A percentile compares a stretch with the other conserved stretches of the same genome.
These are phyloP conservation scores for Microplitis mediator DNA, from an alignment of 1,140 invertebrate species.

Conservation along the genomic window DNA sequence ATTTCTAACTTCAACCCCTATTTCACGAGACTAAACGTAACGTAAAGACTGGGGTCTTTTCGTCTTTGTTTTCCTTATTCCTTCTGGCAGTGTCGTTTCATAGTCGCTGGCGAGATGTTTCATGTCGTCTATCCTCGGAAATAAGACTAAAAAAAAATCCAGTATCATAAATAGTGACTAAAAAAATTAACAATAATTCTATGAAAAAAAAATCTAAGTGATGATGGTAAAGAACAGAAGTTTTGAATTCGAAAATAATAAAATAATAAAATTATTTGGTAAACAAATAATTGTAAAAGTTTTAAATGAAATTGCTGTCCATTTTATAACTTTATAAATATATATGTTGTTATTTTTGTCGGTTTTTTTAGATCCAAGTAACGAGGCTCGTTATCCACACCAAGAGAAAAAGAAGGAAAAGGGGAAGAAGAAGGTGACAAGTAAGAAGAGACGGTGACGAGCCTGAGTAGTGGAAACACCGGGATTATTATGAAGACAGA, in stretches of 20 bases:
- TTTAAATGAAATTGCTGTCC: too few relatives aligned
- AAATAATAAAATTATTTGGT: too few relatives aligned
- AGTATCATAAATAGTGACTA: too few relatives aligned
- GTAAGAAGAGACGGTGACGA: neutral
- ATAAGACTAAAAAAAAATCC: too few relatives aligned
- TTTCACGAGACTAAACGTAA: neutral
- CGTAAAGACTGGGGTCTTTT: constrained; percentile 44
- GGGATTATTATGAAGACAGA: constrained; percentile 2
- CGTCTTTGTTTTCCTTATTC: constrained; percentile 64
- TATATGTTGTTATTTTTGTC: too few relatives aligned
- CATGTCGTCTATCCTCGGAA: too few relatives aligned
- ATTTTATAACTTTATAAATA: neutral
- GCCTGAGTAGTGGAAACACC: too few relatives aligned
- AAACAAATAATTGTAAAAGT: too few relatives aligned
- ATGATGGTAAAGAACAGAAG: too few relatives aligned
- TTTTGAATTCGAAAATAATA: too few relatives aligned
- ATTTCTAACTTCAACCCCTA: constrained; percentile 41
- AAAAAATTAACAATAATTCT: too few relatives aligned
- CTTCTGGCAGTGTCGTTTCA: constrained; percentile 56
- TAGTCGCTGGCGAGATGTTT: constrained; percentile 53
- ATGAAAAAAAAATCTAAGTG: too few relatives aligned
- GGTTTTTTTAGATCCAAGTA: constrained; percentile 23
- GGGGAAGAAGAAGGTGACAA: constrained; percentile 10
- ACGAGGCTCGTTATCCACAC: constrained; percentile 30
- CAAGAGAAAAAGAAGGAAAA: constrained; percentile 5